Evolutionary conservation across 2,113 vertebrate genomes (phyloP).

Genomic region (Rhinolophus ferrumequinum): DNA sequence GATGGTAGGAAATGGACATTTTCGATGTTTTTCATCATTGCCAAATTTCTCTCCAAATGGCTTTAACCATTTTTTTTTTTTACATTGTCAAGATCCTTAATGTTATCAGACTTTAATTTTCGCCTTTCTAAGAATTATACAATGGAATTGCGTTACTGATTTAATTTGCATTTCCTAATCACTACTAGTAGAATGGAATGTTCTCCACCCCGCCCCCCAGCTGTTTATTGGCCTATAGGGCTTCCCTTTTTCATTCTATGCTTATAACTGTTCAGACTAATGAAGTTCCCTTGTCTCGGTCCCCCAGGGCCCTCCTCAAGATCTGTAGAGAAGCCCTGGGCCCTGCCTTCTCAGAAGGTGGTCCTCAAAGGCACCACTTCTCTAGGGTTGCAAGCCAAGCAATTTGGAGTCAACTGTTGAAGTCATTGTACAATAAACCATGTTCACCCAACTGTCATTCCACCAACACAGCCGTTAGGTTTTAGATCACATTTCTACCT

Average conservation of each 20-base stretch:
- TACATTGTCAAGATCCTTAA: background rate
- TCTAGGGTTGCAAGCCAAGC: background rate
- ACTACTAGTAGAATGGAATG: background rate
- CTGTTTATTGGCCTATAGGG: background rate
- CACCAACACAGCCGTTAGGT: background rate
- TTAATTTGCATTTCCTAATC: background rate
- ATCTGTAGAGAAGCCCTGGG: background rate
- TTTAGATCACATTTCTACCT: background rate
- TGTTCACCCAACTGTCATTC: background rate
- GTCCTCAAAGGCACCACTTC: background rate
- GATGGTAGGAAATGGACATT: background rate
- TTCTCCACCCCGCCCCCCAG: no score
- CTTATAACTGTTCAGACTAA: background rate
- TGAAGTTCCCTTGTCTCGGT: background rate
- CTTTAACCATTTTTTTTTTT: background rate
- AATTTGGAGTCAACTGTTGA: background rate
- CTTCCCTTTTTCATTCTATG: conserved; percentile 1
- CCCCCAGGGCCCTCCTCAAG: background rate
- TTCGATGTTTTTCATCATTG: background rate
- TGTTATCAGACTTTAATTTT: background rate
- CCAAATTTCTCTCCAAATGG: background rate
- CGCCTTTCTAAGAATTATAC: background rate
- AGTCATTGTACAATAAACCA: background rate
- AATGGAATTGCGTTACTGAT: background rate
- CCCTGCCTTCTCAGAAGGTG: background rate